Evolutionary conservation across 2,113 vertebrate genomes (phyloP), one percentile per base, ranked within the genome.

Genomic region (Pogona vitticeps): DNA sequence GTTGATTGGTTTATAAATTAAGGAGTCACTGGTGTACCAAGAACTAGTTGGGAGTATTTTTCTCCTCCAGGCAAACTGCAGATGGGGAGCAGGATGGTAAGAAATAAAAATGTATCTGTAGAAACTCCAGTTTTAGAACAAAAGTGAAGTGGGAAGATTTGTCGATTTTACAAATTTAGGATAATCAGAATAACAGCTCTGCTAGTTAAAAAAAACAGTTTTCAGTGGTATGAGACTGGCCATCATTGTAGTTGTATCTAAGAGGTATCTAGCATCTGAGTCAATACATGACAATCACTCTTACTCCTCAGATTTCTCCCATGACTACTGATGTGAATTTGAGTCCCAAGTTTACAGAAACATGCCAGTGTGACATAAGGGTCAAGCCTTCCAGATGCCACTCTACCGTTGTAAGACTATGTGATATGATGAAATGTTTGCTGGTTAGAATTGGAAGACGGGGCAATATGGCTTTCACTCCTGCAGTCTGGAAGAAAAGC

Each of bases 1-100:
- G 90, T 86, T 85, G 89, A 86, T 72, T 63, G 5, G n/a, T n/a
- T 59, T 65, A 77, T n/a, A 94, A 88, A 91, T 86, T 59, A 81
- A 88, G 90, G 81, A 14, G 56, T 20, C 7, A 33, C 58, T 80
- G 12, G 33, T 86, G 23, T 82, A 73, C 26, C 13, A 10, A 65
- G 18, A 89, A 76, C 7, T 59, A 28, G 77, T 71, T 38, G 75
- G 46, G 40, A 59, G 46, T 79, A 79, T 80, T 77, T 63, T 73
- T 36, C 67, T 65, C 38, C 70, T 75, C 63, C 56, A 80, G 68
- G 68, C 80, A 86, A 65, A 81, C 73, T 63, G 71, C 85, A 86
- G 68, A 80, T 86, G 77, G 68, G 31, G 38, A 75, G 58, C 65
- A 70, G 13, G 8, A 21, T 38, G 17, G 26, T n/a, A 68, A 70